These are phyloP conservation scores for Oligia fasciuncula DNA, from an alignment of 2,888 invertebrate genomes.

Conservation along the genomic window DNA sequence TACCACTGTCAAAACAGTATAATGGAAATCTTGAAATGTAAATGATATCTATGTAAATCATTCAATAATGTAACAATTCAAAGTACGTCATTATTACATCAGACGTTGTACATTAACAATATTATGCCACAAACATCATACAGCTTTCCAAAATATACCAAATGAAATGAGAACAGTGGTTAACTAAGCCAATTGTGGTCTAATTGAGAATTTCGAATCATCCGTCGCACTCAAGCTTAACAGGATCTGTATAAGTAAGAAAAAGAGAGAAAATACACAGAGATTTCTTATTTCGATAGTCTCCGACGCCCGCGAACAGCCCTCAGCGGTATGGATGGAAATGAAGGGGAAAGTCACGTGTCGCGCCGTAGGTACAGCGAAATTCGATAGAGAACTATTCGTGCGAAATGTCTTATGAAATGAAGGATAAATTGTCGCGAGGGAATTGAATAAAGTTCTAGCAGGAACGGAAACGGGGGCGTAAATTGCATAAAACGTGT, in stretches of 20 bases:
- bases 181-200: slow-evolving; percentile 86
- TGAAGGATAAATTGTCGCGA: slow-evolving; percentile 79
- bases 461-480: slow-evolving; percentile 59
- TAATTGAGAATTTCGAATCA: slow-evolving; percentile 73
- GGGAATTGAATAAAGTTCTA: slow-evolving; percentile 70
- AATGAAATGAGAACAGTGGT: slow-evolving; percentile 76
- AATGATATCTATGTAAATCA: slow-evolving; percentile 19
- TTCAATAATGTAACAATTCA: slow-evolving; percentile 17
- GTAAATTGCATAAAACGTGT: slow-evolving; percentile 54
- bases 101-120: slow-evolving; percentile 36
- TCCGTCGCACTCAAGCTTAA: slow-evolving; percentile 64
- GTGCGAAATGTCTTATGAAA: slow-evolving; percentile 80
- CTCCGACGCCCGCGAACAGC: slow-evolving; percentile 85
- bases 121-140: slow-evolving; percentile 59
- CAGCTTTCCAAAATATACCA: slow-evolving; percentile 56
- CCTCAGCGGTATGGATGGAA: slow-evolving; percentile 82
- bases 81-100: slow-evolving; percentile 43
- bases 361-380: slow-evolving; percentile 65
- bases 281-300: slow-evolving; percentile 80
- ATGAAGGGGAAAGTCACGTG: slow-evolving; percentile 71
- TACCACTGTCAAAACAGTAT: neutral
- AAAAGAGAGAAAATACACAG: slow-evolving; percentile 63
- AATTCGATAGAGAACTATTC: slow-evolving; percentile 78
- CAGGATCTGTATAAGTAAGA: slow-evolving; percentile 58
- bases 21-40: neutral